Evolutionary conservation across 2,113 vertebrate genomes (phyloP).

Genomic region (Oreochromis aureus): DNA sequence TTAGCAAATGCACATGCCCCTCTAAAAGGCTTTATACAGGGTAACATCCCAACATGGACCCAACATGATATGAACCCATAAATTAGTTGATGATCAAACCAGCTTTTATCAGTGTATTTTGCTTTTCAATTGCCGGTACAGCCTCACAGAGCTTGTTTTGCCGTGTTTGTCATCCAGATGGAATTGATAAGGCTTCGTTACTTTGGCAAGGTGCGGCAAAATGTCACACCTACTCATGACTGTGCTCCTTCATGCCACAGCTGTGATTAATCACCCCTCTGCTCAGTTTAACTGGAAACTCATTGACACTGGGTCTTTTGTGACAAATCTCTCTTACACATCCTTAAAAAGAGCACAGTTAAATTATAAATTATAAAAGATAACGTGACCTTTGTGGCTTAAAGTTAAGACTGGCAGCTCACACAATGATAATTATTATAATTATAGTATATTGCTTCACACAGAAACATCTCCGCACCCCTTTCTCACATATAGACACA

Average conservation of each 20-base stretch:
- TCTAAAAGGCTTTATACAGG: neutral
- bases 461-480: constrained; percentile 15
- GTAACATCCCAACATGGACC: neutral
- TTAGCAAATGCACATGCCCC: neutral
- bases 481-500: constrained; percentile 34
- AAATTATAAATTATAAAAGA: neutral
- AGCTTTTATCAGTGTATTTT: neutral
- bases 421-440: neutral
- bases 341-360: neutral
- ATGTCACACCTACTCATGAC: constrained; percentile 41
- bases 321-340: neutral
- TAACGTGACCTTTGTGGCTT: neutral
- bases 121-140: neutral
- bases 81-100: neutral
- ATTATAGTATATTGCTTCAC: constrained; percentile 31
- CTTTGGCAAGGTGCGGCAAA: constrained; percentile 34
- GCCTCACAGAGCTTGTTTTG: neutral
- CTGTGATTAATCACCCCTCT: neutral
- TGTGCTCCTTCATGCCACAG: constrained; percentile 1
- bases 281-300: neutral
- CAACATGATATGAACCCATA: neutral
- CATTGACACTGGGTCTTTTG: neutral
- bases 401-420: neutral
- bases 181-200: neutral
- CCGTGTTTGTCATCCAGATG: neutral